phyloP scores from a whole-genome alignment of 2,888 invertebrate species.

The Trypoxylon attenuatum region DNA sequence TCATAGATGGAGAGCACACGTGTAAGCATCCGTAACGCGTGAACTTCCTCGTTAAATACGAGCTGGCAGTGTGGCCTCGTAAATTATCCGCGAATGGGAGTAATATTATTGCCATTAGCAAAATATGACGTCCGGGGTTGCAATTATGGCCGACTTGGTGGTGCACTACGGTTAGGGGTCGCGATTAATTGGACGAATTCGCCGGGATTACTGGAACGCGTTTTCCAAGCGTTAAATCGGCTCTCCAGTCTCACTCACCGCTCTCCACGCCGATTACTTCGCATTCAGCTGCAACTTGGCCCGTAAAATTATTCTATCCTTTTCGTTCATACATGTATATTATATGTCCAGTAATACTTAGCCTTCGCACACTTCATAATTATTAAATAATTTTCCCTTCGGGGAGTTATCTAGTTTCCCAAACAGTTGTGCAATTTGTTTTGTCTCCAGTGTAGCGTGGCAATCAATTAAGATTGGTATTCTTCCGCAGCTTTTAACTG shows the following conservation, averaged over 20 bases:
- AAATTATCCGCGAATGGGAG: constrained; percentile 23
- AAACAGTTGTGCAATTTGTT: too few species aligned
- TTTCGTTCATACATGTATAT: too few species aligned
- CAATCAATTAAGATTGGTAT: too few species aligned
- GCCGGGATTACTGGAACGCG: constrained; percentile 35
- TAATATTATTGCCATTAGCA: constrained; percentile 36
- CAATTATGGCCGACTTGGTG: constrained; percentile 31
- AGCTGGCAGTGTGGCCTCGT: background rate
- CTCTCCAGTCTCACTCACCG: too few species aligned
- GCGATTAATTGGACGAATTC: constrained; percentile 46
- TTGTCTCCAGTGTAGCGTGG: too few species aligned
- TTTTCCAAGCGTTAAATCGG: constrained; percentile 27
- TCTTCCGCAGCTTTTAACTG: too few species aligned
- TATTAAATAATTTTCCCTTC: too few species aligned
- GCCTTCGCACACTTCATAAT: too few species aligned
- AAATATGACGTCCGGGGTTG: constrained; percentile 24
- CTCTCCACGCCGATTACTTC: constrained; percentile 27
- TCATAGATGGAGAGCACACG: too few species aligned
- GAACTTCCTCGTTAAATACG: background rate
- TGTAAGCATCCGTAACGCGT: background rate
- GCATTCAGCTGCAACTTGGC: constrained; percentile 10
- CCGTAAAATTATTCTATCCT: constrained; percentile 21
- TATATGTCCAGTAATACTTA: too few species aligned
- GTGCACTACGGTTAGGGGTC: constrained; percentile 32
- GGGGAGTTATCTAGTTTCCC: too few species aligned